Evolutionary conservation across 2,888 invertebrate genomes (phyloP).

Genomic region (Muschampia plurimacula): DNA sequence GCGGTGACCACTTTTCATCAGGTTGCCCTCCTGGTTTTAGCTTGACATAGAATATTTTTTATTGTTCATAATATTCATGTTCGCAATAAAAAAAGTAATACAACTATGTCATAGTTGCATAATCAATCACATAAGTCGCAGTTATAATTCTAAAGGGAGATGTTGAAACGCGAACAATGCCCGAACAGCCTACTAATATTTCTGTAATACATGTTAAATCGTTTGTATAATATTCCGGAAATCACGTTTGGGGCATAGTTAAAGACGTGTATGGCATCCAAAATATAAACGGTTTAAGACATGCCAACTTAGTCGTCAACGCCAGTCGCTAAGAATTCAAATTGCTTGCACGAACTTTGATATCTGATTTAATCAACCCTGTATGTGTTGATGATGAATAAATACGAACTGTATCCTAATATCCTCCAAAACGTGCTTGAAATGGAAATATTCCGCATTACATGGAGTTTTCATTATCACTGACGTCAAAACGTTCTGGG

Average conservation of each 20-base stretch:
- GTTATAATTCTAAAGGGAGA: slow-evolving; percentile 33
- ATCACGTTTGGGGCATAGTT: slow-evolving; percentile 40
- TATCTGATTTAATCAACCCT: slow-evolving; percentile 43
- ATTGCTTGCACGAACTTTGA: slow-evolving; percentile 37
- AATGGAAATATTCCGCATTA: not conserved
- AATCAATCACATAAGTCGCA: slow-evolving; percentile 24
- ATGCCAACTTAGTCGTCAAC: slow-evolving; percentile 12
- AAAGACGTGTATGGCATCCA: slow-evolving; percentile 32
- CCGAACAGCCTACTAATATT: slow-evolving; percentile 39
- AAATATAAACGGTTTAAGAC: slow-evolving; percentile 18
- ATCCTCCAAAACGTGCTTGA: slow-evolving; percentile 24
- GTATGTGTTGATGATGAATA: slow-evolving; percentile 42
- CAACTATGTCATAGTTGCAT: slow-evolving; percentile 5
- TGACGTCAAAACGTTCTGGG: too few species aligned
- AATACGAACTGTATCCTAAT: slow-evolving; percentile 29
- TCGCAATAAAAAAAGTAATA: too few species aligned
- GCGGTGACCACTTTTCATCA: too few species aligned
- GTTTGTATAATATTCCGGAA: slow-evolving; percentile 45
- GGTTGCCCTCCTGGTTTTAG: too few species aligned
- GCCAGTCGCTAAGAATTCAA: slow-evolving; percentile 33
- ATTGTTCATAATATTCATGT: too few species aligned
- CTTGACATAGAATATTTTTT: too few species aligned
- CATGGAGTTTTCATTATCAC: not conserved
- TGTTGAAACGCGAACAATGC: slow-evolving; percentile 25
- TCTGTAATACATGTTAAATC: slow-evolving; percentile 43